Evolutionary conservation across 2,797 vertebrate species (phyloP).

Genomic region (Channa striata): DNA sequence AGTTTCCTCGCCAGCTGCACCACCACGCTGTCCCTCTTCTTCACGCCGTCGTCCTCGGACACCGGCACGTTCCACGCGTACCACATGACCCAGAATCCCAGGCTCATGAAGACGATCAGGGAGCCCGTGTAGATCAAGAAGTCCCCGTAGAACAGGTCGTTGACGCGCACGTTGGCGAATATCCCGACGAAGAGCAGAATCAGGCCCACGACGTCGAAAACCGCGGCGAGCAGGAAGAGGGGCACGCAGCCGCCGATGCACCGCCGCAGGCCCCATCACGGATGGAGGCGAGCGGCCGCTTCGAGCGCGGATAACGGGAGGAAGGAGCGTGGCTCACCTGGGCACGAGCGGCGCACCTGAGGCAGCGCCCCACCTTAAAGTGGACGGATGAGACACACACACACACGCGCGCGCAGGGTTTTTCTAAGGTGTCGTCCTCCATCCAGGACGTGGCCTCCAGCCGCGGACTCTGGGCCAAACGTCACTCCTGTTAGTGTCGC

Average conservation of each 20-base stretch:
- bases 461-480: neutral
- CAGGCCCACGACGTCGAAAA: constrained; percentile 75
- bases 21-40: constrained; percentile 48
- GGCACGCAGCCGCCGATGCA: constrained; percentile 71
- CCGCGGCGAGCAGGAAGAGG: constrained; percentile 68
- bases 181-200: constrained; percentile 81
- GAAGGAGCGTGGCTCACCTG: constrained; percentile 51
- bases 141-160: constrained; percentile 82
- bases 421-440: too few species aligned
- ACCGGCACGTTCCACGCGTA: constrained; percentile 84
- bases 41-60: constrained; percentile 14
- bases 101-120: constrained; percentile 81
- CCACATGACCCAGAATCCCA: constrained; percentile 85
- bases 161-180: constrained; percentile 73
- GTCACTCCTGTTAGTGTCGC: neutral
- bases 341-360: constrained; percentile 49
- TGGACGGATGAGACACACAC: constrained; percentile 1
- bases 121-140: constrained; percentile 85
- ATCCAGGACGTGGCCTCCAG: neutral
- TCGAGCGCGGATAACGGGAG: constrained; percentile 21
- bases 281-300: rapidly evolving
- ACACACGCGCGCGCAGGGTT: too few species aligned
- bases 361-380: constrained; percentile 35
- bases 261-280: constrained; percentile 26
- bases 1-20: constrained; percentile 73